phyloP scores from a whole-genome alignment of 1,140 invertebrate species.

The Zaprionus ornatus region DNA sequence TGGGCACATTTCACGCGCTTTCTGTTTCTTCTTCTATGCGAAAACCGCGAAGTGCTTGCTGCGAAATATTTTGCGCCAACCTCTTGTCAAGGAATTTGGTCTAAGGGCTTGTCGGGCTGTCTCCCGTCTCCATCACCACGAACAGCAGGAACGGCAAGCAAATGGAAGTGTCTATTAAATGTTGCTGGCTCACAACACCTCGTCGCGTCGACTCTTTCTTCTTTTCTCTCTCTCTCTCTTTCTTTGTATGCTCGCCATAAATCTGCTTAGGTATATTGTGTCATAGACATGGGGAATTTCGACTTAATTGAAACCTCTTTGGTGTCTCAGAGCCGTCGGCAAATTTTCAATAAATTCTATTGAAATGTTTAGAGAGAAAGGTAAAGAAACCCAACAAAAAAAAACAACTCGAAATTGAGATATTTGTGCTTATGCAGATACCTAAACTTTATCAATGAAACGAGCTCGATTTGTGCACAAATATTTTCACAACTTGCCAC shows the following conservation, averaged over 20 bases:
- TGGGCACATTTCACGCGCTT: slow-evolving; percentile 39
- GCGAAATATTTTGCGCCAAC: slow-evolving; percentile 21
- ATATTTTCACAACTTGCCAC: background rate
- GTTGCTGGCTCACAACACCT: slow-evolving; percentile 1
- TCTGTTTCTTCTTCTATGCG: slow-evolving; percentile 4
- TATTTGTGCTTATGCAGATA: background rate
- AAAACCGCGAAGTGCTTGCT: slow-evolving; percentile 36
- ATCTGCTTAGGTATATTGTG: background rate
- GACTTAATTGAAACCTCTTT: slow-evolving; percentile 8
- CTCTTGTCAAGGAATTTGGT: slow-evolving; percentile 5
- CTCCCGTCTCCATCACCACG: background rate
- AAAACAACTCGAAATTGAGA: background rate
- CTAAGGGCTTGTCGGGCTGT: background rate
- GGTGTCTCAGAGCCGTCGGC: background rate
- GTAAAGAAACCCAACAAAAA: background rate
- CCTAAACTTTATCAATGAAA: background rate
- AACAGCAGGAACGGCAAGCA: background rate
- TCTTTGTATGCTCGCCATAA: background rate
- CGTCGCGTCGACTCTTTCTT: background rate
- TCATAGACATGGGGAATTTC: background rate
- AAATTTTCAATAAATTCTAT: background rate
- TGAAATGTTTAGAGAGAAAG: background rate
- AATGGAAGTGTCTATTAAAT: slow-evolving; percentile 3
- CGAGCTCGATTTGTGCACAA: background rate
- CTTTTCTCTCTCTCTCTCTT: background rate